These are phyloP conservation scores for Danaus chrysippus DNA, from an alignment of 2,888 invertebrate species.

Conservation along the genomic window DNA sequence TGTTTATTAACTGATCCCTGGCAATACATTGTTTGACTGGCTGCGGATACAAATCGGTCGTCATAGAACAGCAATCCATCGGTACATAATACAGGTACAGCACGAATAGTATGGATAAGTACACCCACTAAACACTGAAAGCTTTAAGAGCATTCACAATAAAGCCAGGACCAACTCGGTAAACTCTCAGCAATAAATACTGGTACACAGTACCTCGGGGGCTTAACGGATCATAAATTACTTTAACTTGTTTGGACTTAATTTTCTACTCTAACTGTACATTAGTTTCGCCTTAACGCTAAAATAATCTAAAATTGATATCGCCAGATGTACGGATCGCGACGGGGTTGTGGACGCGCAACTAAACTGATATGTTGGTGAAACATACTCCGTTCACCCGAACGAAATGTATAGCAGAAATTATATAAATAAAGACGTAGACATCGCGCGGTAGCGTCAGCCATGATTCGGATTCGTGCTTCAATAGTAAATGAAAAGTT, in stretches of 20 bases:
- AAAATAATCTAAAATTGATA: slow-evolving; percentile 79
- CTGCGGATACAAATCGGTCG: slow-evolving; percentile 51
- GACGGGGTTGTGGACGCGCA: slow-evolving; percentile 60
- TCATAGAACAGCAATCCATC: slow-evolving; percentile 48
- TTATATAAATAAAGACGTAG: slow-evolving; percentile 59
- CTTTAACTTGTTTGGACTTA: slow-evolving; percentile 75
- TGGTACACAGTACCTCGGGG: slow-evolving; percentile 72
- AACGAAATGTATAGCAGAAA: slow-evolving; percentile 51
- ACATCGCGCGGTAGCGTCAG: slow-evolving; percentile 69
- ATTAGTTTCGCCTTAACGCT: slow-evolving; percentile 80
- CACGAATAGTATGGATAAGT: slow-evolving; percentile 52
- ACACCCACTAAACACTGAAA: slow-evolving; percentile 69
- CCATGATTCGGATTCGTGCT: slow-evolving; percentile 60
- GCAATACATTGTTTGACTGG: slow-evolving; percentile 76
- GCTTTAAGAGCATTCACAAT: slow-evolving; percentile 61
- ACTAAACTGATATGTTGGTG: slow-evolving; percentile 69
- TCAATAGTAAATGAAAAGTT: slow-evolving; percentile 37
- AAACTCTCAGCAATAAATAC: slow-evolving; percentile 56
- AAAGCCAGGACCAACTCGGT: slow-evolving; percentile 65
- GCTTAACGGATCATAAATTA: slow-evolving; percentile 71
- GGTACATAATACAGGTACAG: slow-evolving; percentile 47
- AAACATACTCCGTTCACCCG: slow-evolving; percentile 61
- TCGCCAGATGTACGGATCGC: slow-evolving; percentile 66
- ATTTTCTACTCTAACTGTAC: slow-evolving; percentile 80
- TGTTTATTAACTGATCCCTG: slow-evolving; percentile 84